phyloP scores from a whole-genome alignment of 2,797 vertebrate genomes.

The Danio kyathit region DNA sequence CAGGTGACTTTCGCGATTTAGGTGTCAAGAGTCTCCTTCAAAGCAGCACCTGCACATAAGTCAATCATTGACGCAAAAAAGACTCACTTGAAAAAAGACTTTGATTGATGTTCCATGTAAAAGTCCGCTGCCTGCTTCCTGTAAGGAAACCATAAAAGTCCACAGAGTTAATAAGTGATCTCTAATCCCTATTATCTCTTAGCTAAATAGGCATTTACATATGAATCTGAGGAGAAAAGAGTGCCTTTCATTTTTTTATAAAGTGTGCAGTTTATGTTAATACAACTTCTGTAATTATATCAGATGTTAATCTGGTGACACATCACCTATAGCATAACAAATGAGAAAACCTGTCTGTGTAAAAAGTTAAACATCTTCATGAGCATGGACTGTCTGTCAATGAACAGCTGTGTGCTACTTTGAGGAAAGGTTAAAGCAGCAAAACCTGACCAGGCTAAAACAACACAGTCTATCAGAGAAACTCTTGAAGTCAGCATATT shows the following conservation, averaged over 20 bases:
- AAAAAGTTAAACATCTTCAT: slow-evolving; percentile 9
- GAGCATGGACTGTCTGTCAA: slow-evolving; percentile 22
- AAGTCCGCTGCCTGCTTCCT: slow-evolving; percentile 92
- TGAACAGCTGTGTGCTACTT: slow-evolving; percentile 19
- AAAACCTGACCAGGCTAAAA: slow-evolving; percentile 45
- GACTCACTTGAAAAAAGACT: slow-evolving; percentile 90
- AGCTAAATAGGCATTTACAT: slow-evolving; percentile 20
- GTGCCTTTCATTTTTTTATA: not conserved
- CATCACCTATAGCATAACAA: not conserved
- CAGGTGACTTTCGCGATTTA: slow-evolving; percentile 42
- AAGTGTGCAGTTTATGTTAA: not conserved
- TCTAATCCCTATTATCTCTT: slow-evolving; percentile 49
- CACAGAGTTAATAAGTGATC: slow-evolving; percentile 70
- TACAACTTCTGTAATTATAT: not conserved
- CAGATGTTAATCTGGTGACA: not conserved
- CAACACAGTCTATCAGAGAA: slow-evolving; percentile 22
- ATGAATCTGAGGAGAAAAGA: not conserved
- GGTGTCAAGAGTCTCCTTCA: slow-evolving; percentile 57
- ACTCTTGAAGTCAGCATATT: slow-evolving; percentile 37
- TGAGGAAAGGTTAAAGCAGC: slow-evolving; percentile 36
- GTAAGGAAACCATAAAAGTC: slow-evolving; percentile 72
- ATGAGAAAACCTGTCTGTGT: not conserved
- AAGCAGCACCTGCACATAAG: slow-evolving; percentile 44
- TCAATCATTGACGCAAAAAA: slow-evolving; percentile 71
- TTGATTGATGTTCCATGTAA: slow-evolving; percentile 89